These are phyloP conservation scores for Aurelia sp. DNA, from an alignment of 30 jellyfish, hydroid and myxozoan genomes.

Conservation along the genomic window DNA sequence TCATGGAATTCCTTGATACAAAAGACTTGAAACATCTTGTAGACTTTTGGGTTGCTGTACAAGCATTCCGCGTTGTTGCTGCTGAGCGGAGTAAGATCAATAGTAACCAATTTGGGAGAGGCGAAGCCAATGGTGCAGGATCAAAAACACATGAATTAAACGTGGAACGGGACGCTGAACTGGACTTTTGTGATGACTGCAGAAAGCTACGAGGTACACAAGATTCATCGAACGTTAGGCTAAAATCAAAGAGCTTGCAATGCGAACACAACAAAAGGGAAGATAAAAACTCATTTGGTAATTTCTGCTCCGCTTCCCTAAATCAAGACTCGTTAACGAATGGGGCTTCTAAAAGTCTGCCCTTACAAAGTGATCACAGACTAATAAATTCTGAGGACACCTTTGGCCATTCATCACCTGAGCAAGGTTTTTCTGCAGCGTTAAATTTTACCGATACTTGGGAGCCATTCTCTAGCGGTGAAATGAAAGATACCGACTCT, in stretches of 20 bases:
- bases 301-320: too few species aligned
- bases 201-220: background rate
- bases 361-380: too few species aligned
- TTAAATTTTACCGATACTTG: constrained; percentile 32
- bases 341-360: too few species aligned
- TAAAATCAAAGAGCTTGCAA: background rate
- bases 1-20: constrained; percentile 78
- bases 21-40: constrained; percentile 67
- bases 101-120: background rate
- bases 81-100: constrained; percentile 57
- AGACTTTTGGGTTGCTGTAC: constrained; percentile 95
- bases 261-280: background rate
- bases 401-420: constrained; percentile 1
- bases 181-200: constrained; percentile 4
- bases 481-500: background rate
- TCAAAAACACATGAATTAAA: background rate
- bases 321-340: too few species aligned
- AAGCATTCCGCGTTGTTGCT: constrained; percentile 83
- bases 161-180: background rate
- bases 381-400: too few species aligned
- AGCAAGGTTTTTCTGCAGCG: constrained; percentile 6
- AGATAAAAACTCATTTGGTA: background rate
- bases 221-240: background rate
- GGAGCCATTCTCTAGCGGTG: constrained; percentile 39
- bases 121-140: background rate